These are phyloP conservation scores for Craseonycteris thonglongyai DNA, from an alignment of 2,113 vertebrate species.

Conservation along the genomic window DNA sequence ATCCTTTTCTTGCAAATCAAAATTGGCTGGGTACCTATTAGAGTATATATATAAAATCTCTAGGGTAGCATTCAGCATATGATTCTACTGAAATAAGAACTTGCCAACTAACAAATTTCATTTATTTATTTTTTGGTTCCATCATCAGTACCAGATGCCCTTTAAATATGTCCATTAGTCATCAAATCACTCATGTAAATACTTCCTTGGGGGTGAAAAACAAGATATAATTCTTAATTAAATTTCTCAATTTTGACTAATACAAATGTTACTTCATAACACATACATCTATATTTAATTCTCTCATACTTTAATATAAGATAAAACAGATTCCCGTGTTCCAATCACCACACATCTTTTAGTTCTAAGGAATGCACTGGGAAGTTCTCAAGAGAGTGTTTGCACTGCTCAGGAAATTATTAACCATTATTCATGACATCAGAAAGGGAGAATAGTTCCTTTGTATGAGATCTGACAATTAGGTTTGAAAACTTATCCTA, in stretches of 20 bases:
- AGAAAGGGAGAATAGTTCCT: neutral
- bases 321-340: conserved; percentile 43
- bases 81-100: neutral
- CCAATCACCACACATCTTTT: neutral
- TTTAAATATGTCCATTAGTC: conserved; percentile 55
- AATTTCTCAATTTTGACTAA: conserved; percentile 57
- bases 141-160: conserved; percentile 38
- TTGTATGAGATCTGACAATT: too few relatives aligned
- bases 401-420: neutral
- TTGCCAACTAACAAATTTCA: conserved; percentile 3
- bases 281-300: conserved; percentile 28
- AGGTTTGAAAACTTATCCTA: too few relatives aligned
- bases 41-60: neutral
- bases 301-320: conserved; percentile 28
- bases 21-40: neutral
- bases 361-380: neutral
- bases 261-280: conserved; percentile 53
- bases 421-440: neutral
- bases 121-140: conserved; percentile 17
- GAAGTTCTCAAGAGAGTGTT: neutral
- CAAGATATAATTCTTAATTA: conserved; percentile 58
- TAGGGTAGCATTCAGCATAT: neutral
- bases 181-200: conserved; percentile 49
- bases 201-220: conserved; percentile 25
- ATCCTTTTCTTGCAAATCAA: neutral